Percentiles rank a stretch among this genome's conserved stretches.
These are phyloP conservation scores for Sinocyclocheilus anophthalmus DNA, from an alignment of 2,113 vertebrate species.

Conservation along the genomic window DNA sequence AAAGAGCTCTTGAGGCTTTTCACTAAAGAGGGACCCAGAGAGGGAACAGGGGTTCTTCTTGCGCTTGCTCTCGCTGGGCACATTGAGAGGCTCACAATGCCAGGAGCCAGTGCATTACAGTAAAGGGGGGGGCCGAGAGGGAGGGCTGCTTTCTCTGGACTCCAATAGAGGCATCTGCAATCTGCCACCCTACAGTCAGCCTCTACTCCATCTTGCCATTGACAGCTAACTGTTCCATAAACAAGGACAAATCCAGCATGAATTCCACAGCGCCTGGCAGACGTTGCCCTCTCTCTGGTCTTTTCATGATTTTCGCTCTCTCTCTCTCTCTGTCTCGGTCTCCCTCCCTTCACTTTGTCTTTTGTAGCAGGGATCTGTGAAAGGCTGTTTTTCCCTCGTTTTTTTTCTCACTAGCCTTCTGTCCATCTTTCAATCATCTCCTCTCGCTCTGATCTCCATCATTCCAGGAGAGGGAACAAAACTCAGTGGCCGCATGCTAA, in stretches of 20 bases:
- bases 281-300: conserved; percentile 61
- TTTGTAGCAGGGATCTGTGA: conserved; percentile 62
- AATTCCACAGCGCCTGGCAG: conserved; percentile 73
- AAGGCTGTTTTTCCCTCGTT: conserved; percentile 44
- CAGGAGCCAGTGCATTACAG: conserved; percentile 34
- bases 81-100: conserved; percentile 52
- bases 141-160: conserved; percentile 49
- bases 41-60: conserved; percentile 43
- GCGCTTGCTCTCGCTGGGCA: conserved; percentile 38
- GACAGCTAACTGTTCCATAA: conserved; percentile 66
- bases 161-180: conserved; percentile 55
- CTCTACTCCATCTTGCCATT: conserved; percentile 54
- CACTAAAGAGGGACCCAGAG: conserved; percentile 42
- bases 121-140: background rate
- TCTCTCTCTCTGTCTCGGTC: conserved; percentile 28
- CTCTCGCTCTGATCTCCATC: conserved; percentile 50
- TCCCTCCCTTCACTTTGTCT: conserved; percentile 54
- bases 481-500: conserved; percentile 59
- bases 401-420: conserved; percentile 54
- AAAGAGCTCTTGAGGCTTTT: conserved; percentile 41
- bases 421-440: conserved; percentile 50
- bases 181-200: conserved; percentile 37
- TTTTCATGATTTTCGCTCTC: conserved; percentile 47
- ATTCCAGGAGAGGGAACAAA: conserved; percentile 61
- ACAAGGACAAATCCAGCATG: conserved; percentile 73